A percentile compares a stretch with the other conserved stretches of the same genome.
phyloP scores from a whole-genome alignment of 2,113 vertebrate species.

The Talpa occidentalis region DNA sequence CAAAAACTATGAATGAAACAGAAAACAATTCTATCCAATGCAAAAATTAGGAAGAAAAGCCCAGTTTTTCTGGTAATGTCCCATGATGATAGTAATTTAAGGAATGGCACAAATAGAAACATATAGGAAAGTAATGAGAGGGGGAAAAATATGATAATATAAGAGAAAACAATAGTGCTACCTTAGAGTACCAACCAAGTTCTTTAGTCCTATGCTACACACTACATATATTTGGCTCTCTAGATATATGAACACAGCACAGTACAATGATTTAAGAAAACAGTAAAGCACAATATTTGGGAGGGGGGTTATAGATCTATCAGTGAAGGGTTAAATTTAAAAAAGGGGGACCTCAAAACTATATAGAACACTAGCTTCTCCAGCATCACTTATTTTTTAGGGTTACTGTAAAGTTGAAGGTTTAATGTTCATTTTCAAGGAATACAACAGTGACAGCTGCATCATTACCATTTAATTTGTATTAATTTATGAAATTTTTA shows the following conservation, averaged over 20 bases:
- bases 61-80: background rate
- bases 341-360: background rate
- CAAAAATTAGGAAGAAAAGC: background rate
- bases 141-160: background rate
- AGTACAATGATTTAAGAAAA: background rate
- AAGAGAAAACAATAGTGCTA: background rate
- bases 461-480: background rate
- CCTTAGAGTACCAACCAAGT: accelerated
- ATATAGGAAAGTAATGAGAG: background rate
- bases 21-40: background rate
- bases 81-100: background rate
- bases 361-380: background rate
- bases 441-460: background rate
- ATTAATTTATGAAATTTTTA: background rate
- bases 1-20: background rate
- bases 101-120: background rate
- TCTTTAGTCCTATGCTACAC: background rate
- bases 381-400: background rate
- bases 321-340: background rate
- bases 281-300: background rate
- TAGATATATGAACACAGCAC: background rate
- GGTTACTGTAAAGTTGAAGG: background rate
- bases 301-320: background rate
- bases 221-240: background rate
- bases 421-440: background rate